Conservation (phyloP, 2,888 invertebrate species). For the Hanleya hanleyi region DNA sequence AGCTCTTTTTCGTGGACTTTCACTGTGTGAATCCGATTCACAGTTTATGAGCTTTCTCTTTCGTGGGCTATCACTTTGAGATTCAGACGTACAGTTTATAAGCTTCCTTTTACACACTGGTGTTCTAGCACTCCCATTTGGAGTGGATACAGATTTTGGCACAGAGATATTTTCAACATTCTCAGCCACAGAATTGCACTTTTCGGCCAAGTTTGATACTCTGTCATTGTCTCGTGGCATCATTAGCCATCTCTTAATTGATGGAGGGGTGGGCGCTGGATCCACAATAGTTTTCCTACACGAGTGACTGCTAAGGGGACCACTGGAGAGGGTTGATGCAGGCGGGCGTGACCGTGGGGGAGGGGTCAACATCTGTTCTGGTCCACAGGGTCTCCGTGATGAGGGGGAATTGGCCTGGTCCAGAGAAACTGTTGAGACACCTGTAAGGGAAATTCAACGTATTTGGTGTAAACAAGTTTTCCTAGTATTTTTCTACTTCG, state of each 20-base stretch:
- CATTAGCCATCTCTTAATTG: not conserved
- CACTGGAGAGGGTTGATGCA: not conserved
- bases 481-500: too few relatives aligned
- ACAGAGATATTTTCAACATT: not conserved
- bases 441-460: too few relatives aligned
- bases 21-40: not conserved
- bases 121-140: not conserved
- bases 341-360: not conserved
- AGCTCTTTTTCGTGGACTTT: not conserved
- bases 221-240: not conserved
- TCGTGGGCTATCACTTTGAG: not conserved
- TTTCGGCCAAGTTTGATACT: not conserved
- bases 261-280: not conserved
- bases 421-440: not conserved
- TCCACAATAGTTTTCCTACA: not conserved
- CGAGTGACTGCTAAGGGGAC: not conserved
- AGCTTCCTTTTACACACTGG: not conserved
- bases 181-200: not conserved
- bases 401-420: not conserved
- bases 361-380: not conserved
- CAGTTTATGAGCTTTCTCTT: not conserved
- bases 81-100: not conserved
- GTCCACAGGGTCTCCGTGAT: not conserved
- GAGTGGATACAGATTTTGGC: not conserved
- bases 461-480: too few relatives aligned